Base-by-base conservation (phyloP, 1,140 invertebrate species). In the Thaumetopoea pityocampa region DNA sequence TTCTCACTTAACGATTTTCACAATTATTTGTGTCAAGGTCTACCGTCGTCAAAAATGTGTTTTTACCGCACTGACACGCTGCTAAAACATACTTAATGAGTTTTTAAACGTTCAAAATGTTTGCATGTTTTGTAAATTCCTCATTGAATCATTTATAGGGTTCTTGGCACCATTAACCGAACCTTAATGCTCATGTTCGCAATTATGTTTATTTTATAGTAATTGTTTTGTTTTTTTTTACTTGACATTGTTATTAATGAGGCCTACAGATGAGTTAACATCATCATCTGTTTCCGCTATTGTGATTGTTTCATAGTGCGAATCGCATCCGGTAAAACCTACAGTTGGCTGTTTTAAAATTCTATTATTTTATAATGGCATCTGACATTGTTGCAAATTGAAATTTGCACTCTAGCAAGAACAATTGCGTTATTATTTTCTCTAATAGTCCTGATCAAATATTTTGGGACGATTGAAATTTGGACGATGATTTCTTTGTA, bases 201-300 rank as follows among this genome's bases (percentile, higher is more conserved):
- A 42, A 42, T 42, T 32, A 43, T 19, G 30, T 33, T 30, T 9
- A 26, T 4, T 29, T 34, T 43, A 30, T 43, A 10, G 42, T 30
- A 29, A 38, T 32, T 32, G 23, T 36, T 18, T 40, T 44, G 12
- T 38, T 48, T 57, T 51, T 56, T 51, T 28, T 45, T 51, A 38
- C 53, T 64, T 67, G 63, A 67, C 63, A 65, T 67, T 61, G 63
- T 54, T 48, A 59, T 58, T 58, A 52, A 65, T 60, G 56, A 41
- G 37, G 38, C 41, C 19, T 27, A 33, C 42, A 52, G 47, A 64
- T 69, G 58, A 65, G 59, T 55, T 69, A 71, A 70, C 44, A 59
- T 53, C 36, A 51, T 29, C 37, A 42, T 19, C 43, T 44, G 34
- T 42, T 49, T 64, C 51, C 51, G 66, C 44, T 57, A 44, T 43